Evolutionary conservation across 2,113 vertebrate species (phyloP), one percentile per base, ranked within the genome.

Genomic region (Ptilonorhynchus violaceus): DNA sequence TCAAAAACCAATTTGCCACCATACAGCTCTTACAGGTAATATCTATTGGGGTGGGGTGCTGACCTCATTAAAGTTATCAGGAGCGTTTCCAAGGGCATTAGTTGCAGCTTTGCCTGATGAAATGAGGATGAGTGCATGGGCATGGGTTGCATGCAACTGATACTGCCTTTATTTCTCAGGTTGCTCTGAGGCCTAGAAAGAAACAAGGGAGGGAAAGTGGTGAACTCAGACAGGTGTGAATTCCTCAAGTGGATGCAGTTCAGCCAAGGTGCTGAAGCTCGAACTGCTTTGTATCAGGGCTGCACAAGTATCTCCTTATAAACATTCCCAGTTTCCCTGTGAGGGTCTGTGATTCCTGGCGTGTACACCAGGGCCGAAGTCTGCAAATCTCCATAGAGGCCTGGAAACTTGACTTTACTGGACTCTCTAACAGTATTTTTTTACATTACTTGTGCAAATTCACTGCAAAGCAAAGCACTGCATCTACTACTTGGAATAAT

Each of bases 301-400:
- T 69, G 27, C 55, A 55, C 17, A 55, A 49, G 23, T 33, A 25
- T 7, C 47, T 74, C 53, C 44, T 53, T 49, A 44, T 27, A 44
- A 23, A 7, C 14, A 16, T 3, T 24, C 47, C 25, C 7, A 17
- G 0, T 33, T 30, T 70, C 13, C 28, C 13, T 1, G 0, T 5
- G 35, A 60, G 69, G 13, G 9, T 62, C 74, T 76, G 46, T 16
- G 46, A 39, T 44, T 55, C 46, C 63, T n/a, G 23, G 69, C 41
- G 13, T 14, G 30, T 25, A 41, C 28, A 30, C 13, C 42, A 74
- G 37, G 55, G 13, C 60, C 70, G 72, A 49, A 31, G 37, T 42
- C 50, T 52, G 44, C 23, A 41, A 11, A 28, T 31, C 39, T 87
- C 49, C 4, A 4, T 2, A 49, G n/a, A 31, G 47, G 44, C 55